phyloP scores from a whole-genome alignment of 2,797 vertebrate species.

The Pogonophryne albipinna region DNA sequence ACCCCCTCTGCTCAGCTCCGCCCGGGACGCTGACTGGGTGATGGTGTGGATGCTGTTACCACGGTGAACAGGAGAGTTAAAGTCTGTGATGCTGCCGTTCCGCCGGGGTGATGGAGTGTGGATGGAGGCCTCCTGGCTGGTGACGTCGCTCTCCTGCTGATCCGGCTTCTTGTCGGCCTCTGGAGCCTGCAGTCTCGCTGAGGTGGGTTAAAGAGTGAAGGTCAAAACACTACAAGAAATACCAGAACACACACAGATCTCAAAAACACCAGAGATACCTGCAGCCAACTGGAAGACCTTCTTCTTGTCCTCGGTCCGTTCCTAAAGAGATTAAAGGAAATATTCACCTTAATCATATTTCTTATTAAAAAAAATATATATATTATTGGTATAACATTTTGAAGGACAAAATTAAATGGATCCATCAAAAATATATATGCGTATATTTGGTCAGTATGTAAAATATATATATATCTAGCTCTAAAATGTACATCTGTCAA shows the following conservation, averaged over 20 bases:
- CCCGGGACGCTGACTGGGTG: conserved; percentile 82
- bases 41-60: conserved; percentile 88
- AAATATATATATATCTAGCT: no score
- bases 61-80: conserved; percentile 82
- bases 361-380: neutral
- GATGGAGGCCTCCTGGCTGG: conserved; percentile 86
- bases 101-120: conserved; percentile 79
- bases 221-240: neutral
- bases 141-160: conserved; percentile 83
- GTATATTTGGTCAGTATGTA: no score
- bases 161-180: conserved; percentile 86
- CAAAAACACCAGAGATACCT: conserved; percentile 77
- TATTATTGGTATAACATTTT: no score
- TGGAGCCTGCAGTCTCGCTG: conserved; percentile 89
- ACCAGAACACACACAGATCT: neutral
- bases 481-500: no score
- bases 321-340: conserved; percentile 76
- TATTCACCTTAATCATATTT: neutral
- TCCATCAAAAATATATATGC: no score
- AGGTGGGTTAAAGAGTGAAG: neutral
- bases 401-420: no score
- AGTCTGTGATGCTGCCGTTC: conserved; percentile 86
- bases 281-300: conserved; percentile 93
- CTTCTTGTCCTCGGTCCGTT: conserved; percentile 95
- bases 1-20: conserved; percentile 74